Evolutionary conservation across 2,797 vertebrate species (phyloP), one percentile per base, ranked within the genome.

Genomic region (Notolabrus celidotus): DNA sequence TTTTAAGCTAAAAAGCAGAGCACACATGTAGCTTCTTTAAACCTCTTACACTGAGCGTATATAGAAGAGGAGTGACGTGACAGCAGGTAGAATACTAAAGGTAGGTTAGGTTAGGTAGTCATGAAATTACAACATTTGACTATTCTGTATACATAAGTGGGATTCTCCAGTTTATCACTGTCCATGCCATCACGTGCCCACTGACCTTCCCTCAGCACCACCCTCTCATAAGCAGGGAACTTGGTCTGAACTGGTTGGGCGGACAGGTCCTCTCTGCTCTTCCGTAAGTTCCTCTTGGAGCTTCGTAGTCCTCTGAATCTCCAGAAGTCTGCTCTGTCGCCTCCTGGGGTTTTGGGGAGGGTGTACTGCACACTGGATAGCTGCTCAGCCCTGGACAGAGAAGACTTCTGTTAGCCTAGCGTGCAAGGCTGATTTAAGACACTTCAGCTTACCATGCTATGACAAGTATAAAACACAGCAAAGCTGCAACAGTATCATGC

Each of bases 191-290:
- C 11, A 9, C 25, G 29, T 10, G 27, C 11, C 9, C 16, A 42
- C 82, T 74, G 51, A 99, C 98, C 98, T 96, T 99, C 98, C 87
- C 98, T 94, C 71, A 99, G 96, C 82, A 99, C 98, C 76, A 99
- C 98, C 85, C 98, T 95, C 86, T 99, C 98, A 34, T 99, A 99
- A 7, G 98, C 98, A 46, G 98, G 98, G 87, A 99, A 99, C 88
- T 99, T 99, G 0, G 98, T 99, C 83, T 99, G 98, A 74, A 99
- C 97, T 4, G 98, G 98, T 17, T 99, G 98, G 23, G 97, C 98
- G 0, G 98, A 99, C 70, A 99, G 93, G 82, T 99, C 98, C 70
- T 99, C 98, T 87, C 98, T 94, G 90, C 98, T 99, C 88, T 99
- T 99, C 59, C 98, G 93, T 72, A 99, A 95, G 89, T 99, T 99